A percentile compares a stretch with the other conserved stretches of the same genome.
Conservation (phyloP, 2,888 invertebrate species). For the Sicus ferrugineus region DNA sequence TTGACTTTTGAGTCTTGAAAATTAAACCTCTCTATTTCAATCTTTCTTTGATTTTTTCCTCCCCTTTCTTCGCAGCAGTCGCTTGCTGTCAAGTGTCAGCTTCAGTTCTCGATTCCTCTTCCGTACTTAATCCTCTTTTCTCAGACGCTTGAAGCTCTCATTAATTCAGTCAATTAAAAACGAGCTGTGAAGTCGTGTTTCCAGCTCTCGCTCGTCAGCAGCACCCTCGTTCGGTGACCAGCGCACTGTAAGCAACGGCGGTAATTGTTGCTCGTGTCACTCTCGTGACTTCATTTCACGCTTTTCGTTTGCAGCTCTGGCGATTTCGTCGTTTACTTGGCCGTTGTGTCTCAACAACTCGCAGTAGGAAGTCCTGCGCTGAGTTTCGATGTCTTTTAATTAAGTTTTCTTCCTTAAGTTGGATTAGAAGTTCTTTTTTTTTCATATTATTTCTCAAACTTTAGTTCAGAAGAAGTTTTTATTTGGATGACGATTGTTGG, state of each 20-base stretch:
- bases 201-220: background rate
- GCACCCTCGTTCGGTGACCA: background rate
- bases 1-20: no score
- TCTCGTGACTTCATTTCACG: background rate
- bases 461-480: no score
- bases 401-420: background rate
- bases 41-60: background rate
- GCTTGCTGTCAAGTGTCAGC: background rate
- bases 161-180: constrained; percentile 30
- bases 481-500: no score
- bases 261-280: constrained; percentile 16
- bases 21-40: no score
- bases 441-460: no score
- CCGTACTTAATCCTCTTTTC: background rate
- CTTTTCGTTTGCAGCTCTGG: background rate
- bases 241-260: background rate
- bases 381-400: background rate
- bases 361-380: background rate
- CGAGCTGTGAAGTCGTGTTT: constrained; percentile 8
- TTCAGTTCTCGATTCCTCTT: constrained; percentile 21
- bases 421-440: no score
- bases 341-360: background rate
- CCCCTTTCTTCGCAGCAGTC: background rate
- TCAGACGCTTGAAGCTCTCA: background rate
- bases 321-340: background rate